phyloP scores from a whole-genome alignment of 2,797 vertebrate genomes.

The Melanogrammus aeglefinus region DNA sequence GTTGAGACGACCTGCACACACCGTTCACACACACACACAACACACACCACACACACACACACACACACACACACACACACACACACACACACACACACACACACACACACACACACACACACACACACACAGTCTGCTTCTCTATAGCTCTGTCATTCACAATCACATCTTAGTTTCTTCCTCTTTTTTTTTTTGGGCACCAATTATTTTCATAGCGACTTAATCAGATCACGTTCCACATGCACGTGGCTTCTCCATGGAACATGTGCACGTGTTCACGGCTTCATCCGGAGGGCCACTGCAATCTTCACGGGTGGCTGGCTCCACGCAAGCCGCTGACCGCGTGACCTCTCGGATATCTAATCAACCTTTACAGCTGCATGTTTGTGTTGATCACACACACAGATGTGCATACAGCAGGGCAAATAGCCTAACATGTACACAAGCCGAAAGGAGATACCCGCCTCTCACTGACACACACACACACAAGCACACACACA shows the following conservation, averaged over 20 bases:
- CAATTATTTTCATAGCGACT: too few relatives aligned
- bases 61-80: too few relatives aligned
- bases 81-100: too few relatives aligned
- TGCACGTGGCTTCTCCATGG: neutral
- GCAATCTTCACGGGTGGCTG: slow-evolving; percentile 34
- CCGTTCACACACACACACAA: too few relatives aligned
- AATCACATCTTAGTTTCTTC: neutral
- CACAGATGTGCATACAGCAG: slow-evolving; percentile 70
- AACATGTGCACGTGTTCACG: neutral
- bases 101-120: too few relatives aligned
- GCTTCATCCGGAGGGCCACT: neutral
- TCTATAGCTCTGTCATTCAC: slow-evolving; percentile 17
- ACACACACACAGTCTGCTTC: slow-evolving; percentile 29
- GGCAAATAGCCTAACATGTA: slow-evolving; percentile 49
- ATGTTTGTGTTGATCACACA: slow-evolving; percentile 56
- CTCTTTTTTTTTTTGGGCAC: neutral
- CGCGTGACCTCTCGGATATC: slow-evolving; percentile 63
- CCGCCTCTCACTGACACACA: too few relatives aligned
- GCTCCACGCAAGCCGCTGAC: slow-evolving; percentile 49
- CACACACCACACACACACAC: neutral
- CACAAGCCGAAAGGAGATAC: slow-evolving; percentile 48
- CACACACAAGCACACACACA: slow-evolving; percentile 16
- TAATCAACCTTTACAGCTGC: slow-evolving; percentile 62
- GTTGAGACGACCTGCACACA: too few relatives aligned
- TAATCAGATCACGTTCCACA: neutral